phyloP scores from a whole-genome alignment of 2,888 invertebrate genomes.

The Nineta flava region DNA sequence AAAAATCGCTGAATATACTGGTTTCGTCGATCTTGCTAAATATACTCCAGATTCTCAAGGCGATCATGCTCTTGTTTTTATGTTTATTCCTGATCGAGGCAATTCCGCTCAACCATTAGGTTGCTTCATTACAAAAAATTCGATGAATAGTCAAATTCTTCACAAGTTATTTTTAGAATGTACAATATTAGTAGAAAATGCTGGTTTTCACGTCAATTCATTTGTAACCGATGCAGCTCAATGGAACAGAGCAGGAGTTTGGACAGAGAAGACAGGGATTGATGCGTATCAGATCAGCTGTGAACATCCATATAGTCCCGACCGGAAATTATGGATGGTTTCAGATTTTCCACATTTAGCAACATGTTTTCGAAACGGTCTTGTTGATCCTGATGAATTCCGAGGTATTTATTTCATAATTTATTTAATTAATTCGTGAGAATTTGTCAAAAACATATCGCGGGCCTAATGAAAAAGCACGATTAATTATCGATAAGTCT shows the following conservation, averaged over 20 bases:
- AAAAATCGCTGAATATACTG: conserved; percentile 10
- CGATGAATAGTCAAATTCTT: conserved; percentile 11
- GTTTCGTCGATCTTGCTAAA: conserved; percentile 14
- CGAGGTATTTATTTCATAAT: background rate
- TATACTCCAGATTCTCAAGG: conserved; percentile 12
- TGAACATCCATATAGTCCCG: conserved; percentile 12
- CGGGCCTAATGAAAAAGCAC: too few relatives aligned
- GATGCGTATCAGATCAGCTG: conserved; percentile 11
- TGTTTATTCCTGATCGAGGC: conserved; percentile 13
- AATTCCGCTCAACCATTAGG: conserved; percentile 16
- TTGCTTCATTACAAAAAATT: conserved; percentile 15
- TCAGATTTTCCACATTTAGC: conserved; percentile 16
- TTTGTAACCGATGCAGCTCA: conserved; percentile 15
- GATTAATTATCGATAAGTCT: too few relatives aligned
- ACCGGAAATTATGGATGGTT: conserved; percentile 14
- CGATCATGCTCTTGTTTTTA: conserved; percentile 17
- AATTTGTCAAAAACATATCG: too few relatives aligned
- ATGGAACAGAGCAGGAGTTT: conserved; percentile 17
- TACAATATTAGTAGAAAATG: conserved; percentile 12
- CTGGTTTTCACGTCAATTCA: conserved; percentile 13
- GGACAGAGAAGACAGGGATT: conserved; percentile 14
- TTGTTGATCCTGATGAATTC: background rate
- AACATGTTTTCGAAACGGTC: conserved; percentile 12
- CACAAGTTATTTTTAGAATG: conserved; percentile 15
- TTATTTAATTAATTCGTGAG: too few relatives aligned